Base-by-base conservation (phyloP, 2,113 vertebrate genomes). In the Oryzias javanicus region DNA sequence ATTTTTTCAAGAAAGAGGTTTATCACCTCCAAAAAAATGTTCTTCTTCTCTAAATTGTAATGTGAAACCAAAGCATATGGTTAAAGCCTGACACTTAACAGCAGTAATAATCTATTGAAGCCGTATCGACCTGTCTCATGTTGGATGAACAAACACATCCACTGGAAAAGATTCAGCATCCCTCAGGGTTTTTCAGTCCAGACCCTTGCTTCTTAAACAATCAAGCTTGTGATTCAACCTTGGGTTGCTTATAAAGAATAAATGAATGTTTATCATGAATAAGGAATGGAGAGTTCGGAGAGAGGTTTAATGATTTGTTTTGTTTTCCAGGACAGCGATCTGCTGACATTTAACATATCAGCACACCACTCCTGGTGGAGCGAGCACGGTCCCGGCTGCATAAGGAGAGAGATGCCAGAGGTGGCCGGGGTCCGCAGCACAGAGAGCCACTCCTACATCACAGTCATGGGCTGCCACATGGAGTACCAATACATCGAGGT, bases 311-410 rank as follows among this genome's bases (percentile, higher is more conserved):
- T 41, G n/a, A 52, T 54, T 42, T 35, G 35, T 22, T 22, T 51
- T 54, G 52, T 64, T 45, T 83, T 80, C 20, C 45, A 97, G 95
- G 93, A 95, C 78, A 94, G 93, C 0, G 89, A 95, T 58, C 91
- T 97, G 46, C 78, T 96, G 82, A 96, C 95, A 0, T 96, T 97
- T 82, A 95, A 92, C 84, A 94, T 95, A 82, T 96, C 94, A 25
- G 80, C 80, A 45, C 94, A 97, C 66, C 91, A 89, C 5, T 95
- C 96, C 0, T 96, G 95, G 95, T 97, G 94, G 94, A 91, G 88
- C 24, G 94, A 97, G 20, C 94, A 95, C 0, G 93, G 94, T 1
- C 95, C 91, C 0, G 94, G 93, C 54, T 96, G 94, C 42, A 88
- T 93, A 14, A 86, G 84, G 45, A 86, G 90, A 72, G 93, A 95